Percentiles rank a stretch among this genome's conserved stretches.
Conservation (phyloP, 2,113 vertebrate genomes). For the Lagopus leucura region DNA sequence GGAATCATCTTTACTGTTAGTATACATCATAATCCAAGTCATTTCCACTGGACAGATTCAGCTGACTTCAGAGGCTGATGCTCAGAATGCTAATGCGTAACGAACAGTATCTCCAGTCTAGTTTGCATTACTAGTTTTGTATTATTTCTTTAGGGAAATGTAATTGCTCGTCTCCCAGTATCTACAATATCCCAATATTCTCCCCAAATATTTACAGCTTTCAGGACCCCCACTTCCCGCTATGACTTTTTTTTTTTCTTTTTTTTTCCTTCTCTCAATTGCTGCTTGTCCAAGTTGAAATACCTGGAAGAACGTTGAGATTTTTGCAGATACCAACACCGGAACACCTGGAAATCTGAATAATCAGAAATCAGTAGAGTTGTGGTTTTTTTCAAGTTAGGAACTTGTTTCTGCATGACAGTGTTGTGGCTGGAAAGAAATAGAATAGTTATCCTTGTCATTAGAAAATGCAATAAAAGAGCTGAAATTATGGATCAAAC, state of each 20-base stretch:
- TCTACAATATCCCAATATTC: too few relatives aligned
- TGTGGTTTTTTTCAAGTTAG: not conserved
- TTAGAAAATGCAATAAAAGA: not conserved
- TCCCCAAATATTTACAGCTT: not conserved
- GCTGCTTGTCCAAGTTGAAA: not conserved
- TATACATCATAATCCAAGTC: slow-evolving; percentile 77
- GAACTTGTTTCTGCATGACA: not conserved
- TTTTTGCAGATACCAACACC: not conserved
- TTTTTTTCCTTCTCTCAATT: not conserved
- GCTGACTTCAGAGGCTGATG: slow-evolving; percentile 11
- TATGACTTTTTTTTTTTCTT: not conserved
- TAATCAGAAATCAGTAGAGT: not conserved
- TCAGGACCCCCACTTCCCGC: not conserved
- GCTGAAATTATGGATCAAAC: not conserved
- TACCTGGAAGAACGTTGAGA: not conserved
- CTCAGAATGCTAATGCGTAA: slow-evolving; percentile 19
- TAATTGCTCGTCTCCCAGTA: not conserved
- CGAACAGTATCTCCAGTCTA: not conserved
- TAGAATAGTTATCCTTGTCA: not conserved
- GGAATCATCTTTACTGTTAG: slow-evolving; percentile 78
- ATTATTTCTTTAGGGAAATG: not conserved
- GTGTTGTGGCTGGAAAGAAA: not conserved
- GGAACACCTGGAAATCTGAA: not conserved
- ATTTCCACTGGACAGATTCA: slow-evolving; percentile 32
- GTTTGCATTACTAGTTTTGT: not conserved